phyloP scores from a whole-genome alignment of 1,140 invertebrate genomes.

The Nylanderia fulva region DNA sequence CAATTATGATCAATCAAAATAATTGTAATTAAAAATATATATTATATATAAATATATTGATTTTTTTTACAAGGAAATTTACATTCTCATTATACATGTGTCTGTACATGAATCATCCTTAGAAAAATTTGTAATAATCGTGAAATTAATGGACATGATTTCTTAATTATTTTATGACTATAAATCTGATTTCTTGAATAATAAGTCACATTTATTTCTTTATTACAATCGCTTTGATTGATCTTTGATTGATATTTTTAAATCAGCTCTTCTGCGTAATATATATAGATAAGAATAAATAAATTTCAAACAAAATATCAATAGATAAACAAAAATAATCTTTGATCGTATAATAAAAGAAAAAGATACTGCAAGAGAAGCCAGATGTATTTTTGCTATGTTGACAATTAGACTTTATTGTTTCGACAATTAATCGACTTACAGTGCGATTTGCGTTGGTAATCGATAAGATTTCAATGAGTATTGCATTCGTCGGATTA shows the following conservation, averaged over 20 bases:
- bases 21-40: neutral
- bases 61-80: neutral
- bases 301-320: neutral
- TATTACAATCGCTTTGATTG: neutral
- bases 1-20: neutral
- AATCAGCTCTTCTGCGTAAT: neutral
- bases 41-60: too few relatives aligned
- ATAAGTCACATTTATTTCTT: neutral
- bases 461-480: slow-evolving; percentile 62
- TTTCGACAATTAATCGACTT: slow-evolving; percentile 69
- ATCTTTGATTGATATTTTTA: neutral
- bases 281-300: slow-evolving; percentile 32
- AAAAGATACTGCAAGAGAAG: slow-evolving; percentile 46
- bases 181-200: neutral
- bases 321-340: too few relatives aligned
- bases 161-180: neutral
- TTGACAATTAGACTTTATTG: slow-evolving; percentile 68
- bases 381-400: slow-evolving; percentile 31
- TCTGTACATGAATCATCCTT: neutral
- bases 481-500: slow-evolving; percentile 65
- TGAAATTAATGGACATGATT: neutral
- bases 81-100: too few relatives aligned
- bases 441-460: slow-evolving; percentile 54
- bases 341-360: slow-evolving; percentile 23
- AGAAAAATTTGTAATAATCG: neutral